Base-by-base conservation (phyloP, 2,888 invertebrate genomes). In the Fragum fragum region DNA sequence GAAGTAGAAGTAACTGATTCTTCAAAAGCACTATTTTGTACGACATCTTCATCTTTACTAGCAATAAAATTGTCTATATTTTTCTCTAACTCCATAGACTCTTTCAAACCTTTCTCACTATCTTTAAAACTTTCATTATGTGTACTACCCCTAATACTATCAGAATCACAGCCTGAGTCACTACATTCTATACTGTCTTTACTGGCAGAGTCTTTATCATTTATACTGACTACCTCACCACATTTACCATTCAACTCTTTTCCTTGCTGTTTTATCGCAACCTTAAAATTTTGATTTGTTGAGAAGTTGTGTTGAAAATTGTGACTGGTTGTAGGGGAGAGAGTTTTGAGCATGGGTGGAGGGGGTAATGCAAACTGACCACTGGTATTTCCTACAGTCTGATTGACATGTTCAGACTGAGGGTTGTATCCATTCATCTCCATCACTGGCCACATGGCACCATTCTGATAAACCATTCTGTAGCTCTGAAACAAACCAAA, bases 81-180 rank as follows among this genome's bases (percentile, higher is more conserved):
- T 57, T 74, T 52, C 23, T 73, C 76, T 23, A 77, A 32, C 18
- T 76, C 76, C 18, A 63, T 23, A 1, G 73, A 52, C 39, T 61
- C 63, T 68, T 76, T 76, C n/a, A 75, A 32, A 1, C 75, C 63
- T n/a, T 74, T 72, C 52, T 76, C 59, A 28, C 52, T 61, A 26
- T 86, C 86, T 57, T 83, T 86, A 72, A 83, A 76, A 57, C 79
- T 81, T 69, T 86, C 83, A 79, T 81, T 78, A 18, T 79, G 76
- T n/a, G 83, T 76, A 76, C 80, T 84, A 26, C 81, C 77, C 29
- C 63, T 68, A 2, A 75, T 29, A 59, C 83, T 83, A 32, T 88
- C 87, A 1, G 88, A 85, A 63, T 88, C 89, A 82, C 90, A 90
- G n/a, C 89, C 90, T 59, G 89, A 89, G 77, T 90, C 89, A 76